A percentile compares a stretch with the other conserved stretches of the same genome.
These are phyloP conservation scores for Hapalemur alaotrensis DNA, from an alignment of 2,797 vertebrate species.

Conservation along the genomic window DNA sequence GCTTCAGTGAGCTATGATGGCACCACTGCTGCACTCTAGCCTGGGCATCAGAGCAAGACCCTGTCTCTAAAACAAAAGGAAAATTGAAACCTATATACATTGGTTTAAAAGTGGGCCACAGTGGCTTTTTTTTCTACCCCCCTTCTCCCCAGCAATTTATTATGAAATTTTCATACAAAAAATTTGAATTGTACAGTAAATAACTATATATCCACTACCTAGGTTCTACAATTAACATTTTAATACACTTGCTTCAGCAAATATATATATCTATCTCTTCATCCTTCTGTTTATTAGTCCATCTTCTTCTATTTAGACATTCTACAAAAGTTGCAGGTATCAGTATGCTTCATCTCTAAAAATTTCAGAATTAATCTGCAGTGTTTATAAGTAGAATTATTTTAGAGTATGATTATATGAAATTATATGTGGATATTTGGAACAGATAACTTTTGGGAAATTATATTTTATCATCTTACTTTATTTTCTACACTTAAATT, in stretches of 20 bases:
- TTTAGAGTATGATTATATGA: background rate
- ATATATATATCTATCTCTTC: background rate
- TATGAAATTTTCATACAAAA: background rate
- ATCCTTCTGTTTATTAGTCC: background rate
- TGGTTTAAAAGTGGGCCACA: background rate
- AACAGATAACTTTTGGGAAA: slow-evolving; percentile 11
- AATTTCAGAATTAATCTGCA: background rate
- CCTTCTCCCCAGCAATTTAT: background rate
- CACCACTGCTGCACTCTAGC: too few species aligned
- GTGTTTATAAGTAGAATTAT: background rate
- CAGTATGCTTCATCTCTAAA: background rate
- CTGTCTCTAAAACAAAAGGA: background rate
- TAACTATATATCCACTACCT: background rate
- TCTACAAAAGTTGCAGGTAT: background rate
- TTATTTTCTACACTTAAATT: slow-evolving; percentile 1
- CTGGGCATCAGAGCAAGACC: too few species aligned
- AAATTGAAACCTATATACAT: background rate
- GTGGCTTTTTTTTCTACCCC: background rate
- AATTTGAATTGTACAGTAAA: background rate
- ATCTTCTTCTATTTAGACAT: background rate
- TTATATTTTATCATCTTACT: background rate
- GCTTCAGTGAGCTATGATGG: too few species aligned
- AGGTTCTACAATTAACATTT: background rate
- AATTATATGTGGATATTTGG: background rate
- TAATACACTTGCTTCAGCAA: background rate